Percentiles rank a stretch among this genome's conserved stretches.
These are phyloP conservation scores for Aplocera efformata DNA, from an alignment of 2,888 invertebrate genomes.

Conservation along the genomic window DNA sequence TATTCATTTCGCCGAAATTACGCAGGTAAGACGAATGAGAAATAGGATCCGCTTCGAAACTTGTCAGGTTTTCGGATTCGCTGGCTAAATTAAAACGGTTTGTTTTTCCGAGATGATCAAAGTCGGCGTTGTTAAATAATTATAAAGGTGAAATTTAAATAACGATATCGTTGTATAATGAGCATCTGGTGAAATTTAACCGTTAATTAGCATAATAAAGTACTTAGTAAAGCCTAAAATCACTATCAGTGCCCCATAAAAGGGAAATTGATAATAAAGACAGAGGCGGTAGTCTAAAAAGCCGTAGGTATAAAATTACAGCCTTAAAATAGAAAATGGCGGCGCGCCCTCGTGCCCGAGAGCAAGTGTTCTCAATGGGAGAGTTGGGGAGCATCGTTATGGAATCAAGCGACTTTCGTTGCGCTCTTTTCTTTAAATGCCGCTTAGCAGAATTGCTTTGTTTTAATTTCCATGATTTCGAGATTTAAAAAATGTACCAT, in stretches of 20 bases:
- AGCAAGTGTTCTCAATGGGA: conserved; percentile 35
- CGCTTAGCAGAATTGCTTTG: conserved; percentile 25
- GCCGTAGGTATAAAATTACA: conserved; percentile 29
- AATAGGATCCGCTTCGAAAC: conserved; percentile 18
- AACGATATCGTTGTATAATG: not conserved
- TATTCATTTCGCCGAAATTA: conserved; percentile 29
- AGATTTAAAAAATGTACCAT: too few relatives aligned
- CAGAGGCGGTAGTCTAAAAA: conserved; percentile 26
- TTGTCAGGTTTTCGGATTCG: conserved; percentile 10
- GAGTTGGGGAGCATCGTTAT: conserved; percentile 31
- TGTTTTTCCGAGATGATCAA: not conserved
- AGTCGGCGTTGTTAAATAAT: too few relatives aligned
- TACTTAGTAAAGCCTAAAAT: conserved; percentile 17
- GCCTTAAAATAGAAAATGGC: conserved; percentile 34
- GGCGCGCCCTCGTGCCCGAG: conserved; percentile 29
- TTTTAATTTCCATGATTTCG: conserved; percentile 13
- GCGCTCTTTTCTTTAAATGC: conserved; percentile 30
- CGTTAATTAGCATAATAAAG: conserved; percentile 3
- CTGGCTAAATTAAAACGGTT: conserved; percentile 3
- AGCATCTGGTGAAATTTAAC: too few relatives aligned
- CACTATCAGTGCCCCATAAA: conserved; percentile 20
- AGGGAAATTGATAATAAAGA: conserved; percentile 30
- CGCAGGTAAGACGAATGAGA: conserved; percentile 23
- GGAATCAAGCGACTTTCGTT: conserved; percentile 27
- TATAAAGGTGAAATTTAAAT: not conserved